These are phyloP conservation scores for Pardosa pseudoannulata DNA, from an alignment of 2,888 invertebrate species.

Conservation along the genomic window DNA sequence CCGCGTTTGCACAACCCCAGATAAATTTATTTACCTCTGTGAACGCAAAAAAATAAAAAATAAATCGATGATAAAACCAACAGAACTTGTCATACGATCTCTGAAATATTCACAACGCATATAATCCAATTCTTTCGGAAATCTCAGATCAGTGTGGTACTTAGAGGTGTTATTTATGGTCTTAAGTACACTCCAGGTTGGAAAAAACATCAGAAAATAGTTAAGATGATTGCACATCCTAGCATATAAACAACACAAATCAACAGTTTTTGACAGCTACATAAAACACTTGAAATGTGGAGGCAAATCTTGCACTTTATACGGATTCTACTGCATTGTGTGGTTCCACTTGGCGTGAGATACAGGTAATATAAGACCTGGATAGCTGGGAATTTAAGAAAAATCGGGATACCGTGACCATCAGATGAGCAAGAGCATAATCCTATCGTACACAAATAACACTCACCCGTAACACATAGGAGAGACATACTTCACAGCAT, in stretches of 20 bases:
- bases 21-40: too few species aligned
- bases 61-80: too few species aligned
- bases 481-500: constrained; percentile 73
- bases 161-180: too few species aligned
- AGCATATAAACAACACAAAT: background rate
- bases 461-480: constrained; percentile 74
- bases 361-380: background rate
- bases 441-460: constrained; percentile 70
- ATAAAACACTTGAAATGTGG: background rate
- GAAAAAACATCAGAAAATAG: constrained; percentile 8
- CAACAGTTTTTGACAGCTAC: constrained; percentile 6
- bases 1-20: too few species aligned
- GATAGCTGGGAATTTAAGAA: background rate
- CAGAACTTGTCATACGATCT: too few species aligned
- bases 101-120: too few species aligned
- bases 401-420: constrained; percentile 17
- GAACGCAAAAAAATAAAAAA: too few species aligned
- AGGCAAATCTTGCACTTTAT: background rate
- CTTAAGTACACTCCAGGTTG: background rate
- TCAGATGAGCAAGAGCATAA: constrained; percentile 31
- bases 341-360: background rate
- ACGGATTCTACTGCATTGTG: background rate
- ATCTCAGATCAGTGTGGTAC: too few species aligned
- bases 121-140: too few species aligned
- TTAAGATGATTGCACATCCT: background rate